Evolutionary conservation across 2,113 vertebrate genomes (phyloP).

Genomic region (Oxyura jamaicensis): DNA sequence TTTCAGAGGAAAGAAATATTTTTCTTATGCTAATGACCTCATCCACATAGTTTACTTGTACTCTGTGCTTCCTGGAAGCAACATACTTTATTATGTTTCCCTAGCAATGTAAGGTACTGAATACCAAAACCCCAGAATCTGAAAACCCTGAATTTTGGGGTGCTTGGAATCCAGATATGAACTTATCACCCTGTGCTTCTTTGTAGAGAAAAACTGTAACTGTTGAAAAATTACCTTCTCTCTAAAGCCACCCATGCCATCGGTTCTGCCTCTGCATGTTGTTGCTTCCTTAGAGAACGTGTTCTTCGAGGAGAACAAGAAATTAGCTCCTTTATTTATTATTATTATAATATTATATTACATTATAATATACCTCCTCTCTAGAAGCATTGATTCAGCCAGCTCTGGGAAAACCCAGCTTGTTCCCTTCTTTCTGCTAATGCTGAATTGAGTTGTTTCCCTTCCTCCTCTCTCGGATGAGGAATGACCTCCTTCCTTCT

Average conservation of each 20-base stretch:
- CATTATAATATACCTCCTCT: not conserved
- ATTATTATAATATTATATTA: no score
- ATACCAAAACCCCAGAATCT: not conserved
- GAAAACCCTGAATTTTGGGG: not conserved
- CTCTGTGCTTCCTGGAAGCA: not conserved
- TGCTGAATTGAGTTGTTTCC: not conserved
- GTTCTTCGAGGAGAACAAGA: not conserved
- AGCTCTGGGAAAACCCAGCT: not conserved
- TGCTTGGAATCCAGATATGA: not conserved
- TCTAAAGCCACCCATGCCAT: not conserved
- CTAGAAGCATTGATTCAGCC: not conserved
- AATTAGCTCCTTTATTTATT: not conserved
- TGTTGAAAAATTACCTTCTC: not conserved
- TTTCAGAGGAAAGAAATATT: not conserved
- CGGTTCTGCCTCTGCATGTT: not conserved
- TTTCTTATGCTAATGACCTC: not conserved
- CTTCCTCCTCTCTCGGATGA: not conserved
- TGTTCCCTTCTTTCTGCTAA: not conserved
- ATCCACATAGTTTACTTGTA: not conserved
- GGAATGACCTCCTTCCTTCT: not conserved
- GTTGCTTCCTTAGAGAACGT: not conserved
- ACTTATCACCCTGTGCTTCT: not conserved
- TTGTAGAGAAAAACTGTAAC: not conserved
- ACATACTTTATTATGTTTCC: not conserved
- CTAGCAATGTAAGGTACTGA: not conserved